Evolutionary conservation across 2,113 vertebrate species (phyloP), one percentile per base, ranked within the genome.

Genomic region (Sebastes fasciatus): DNA sequence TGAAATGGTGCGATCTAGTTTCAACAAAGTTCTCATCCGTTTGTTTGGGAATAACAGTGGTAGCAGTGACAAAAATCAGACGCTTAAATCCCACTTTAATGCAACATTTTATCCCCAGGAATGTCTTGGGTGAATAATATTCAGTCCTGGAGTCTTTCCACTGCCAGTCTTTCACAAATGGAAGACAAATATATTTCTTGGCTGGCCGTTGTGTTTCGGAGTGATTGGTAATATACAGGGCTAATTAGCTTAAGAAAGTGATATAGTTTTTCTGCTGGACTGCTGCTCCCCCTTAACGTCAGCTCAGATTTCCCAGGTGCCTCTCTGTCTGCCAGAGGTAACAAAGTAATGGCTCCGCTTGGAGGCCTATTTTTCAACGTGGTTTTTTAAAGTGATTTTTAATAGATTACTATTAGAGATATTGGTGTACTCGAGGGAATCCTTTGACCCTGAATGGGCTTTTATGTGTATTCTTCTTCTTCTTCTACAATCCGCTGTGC

Each of bases 221-320:
- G 88, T 6, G 77, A 95, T 94, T 94, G 89, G 87, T 93, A 84
- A 92, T 93, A 90, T 78, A 88, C 86, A 69, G 82, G 83, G 73
- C 90, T 94, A 95, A 95, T 95, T 95, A 92, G 89, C 83, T 92
- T 86, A 77, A 93, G 93, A 93, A 92, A 90, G 90, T 80, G 89
- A 94, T 92, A 46, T 82, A 83, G 85, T 86, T 86, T 88, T 89
- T 72, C 71, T 89, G 78, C 86, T 79, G 85, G 79, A 76, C 83
- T 52, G 68, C 82, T 71, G 75, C 77, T 62, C 82, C 74, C 86
- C 77, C 83, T 91, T 82, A 90, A 90, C 74, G 87, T 88, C 90
- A 82, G 91, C 92, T 95, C 93, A 90, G 79, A 92, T 95, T 95
- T 93, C 94, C 91, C 94, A 95, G 95, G 94, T 94, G 95, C 95